Evolutionary conservation across 2,113 vertebrate genomes (phyloP).

Genomic region (Hymenochirus boettgeri): DNA sequence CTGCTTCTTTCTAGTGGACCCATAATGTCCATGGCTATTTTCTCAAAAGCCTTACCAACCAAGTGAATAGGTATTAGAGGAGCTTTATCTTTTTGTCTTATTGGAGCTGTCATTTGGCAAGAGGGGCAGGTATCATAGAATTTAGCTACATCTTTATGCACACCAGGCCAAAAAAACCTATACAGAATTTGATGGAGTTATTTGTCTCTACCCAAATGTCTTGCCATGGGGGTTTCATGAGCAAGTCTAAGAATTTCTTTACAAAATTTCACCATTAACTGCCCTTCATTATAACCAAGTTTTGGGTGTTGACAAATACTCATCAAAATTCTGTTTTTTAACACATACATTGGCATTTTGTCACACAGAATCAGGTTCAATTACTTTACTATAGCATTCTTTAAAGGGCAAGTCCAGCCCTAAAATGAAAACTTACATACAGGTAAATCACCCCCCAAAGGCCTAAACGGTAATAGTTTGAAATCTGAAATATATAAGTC

Average conservation of each 20-base stretch:
- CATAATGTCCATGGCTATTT: background rate
- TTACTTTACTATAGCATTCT: too few relatives aligned
- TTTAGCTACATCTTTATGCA: background rate
- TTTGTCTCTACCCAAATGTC: background rate
- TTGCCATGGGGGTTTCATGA: background rate
- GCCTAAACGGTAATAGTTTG: too few relatives aligned
- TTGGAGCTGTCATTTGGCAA: background rate
- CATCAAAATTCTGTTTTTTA: background rate
- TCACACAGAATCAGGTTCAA: too few relatives aligned
- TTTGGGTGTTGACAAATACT: too few relatives aligned
- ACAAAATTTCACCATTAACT: too few relatives aligned
- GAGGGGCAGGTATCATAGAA: background rate
- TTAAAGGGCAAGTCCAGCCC: too few relatives aligned
- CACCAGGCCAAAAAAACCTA: background rate
- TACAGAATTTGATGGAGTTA: background rate
- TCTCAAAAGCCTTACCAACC: background rate
- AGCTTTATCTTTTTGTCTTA: background rate
- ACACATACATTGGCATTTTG: background rate
- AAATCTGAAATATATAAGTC: too few relatives aligned
- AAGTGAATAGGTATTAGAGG: background rate
- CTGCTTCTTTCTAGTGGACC: background rate
- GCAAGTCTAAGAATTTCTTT: too few relatives aligned
- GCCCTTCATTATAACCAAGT: too few relatives aligned
- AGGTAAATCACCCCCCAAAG: too few relatives aligned
- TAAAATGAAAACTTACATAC: too few relatives aligned